Base-by-base conservation (phyloP, 1,140 invertebrate species). In the Proctacanthus coquilletti region DNA sequence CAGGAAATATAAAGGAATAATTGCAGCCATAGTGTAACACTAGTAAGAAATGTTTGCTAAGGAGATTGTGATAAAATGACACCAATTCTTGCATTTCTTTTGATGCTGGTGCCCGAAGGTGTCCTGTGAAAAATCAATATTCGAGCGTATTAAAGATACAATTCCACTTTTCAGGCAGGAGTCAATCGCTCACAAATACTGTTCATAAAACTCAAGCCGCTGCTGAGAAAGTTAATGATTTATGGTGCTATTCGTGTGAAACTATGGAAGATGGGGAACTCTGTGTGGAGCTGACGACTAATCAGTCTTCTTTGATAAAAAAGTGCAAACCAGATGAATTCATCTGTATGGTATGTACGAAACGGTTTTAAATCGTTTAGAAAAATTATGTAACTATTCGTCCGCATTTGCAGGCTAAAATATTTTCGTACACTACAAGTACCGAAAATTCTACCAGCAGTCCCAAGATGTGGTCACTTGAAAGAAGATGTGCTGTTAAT, bases 211-310 rank as follows among this genome's bases (percentile, higher is more conserved):
- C 83, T 0, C 73, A 76, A 29, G 78, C 75, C 13, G 81, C 83
- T 11, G 71, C 71, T 9, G 69, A 79, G 53, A 72, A n/a, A 45
- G 70, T 71, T 36, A 80, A 81, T 54, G 75, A 83, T 47, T 58
- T 87, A 19, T 80, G 72, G 66, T 88, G 84, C 61, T 84, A 83
- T 56, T 69, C 70, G 34, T 88, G 84, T 52, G 72, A 80, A 40
- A 78, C 80, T 0, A 77, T 84, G 62, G 70, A 74, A 3, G 67
- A 75, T 18, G 75, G 74, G 13, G 74, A 78, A 21, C 65, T 62
- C 31, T 88, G 84, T 45, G 67, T 70, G 5, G 72, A 82, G 47
- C 50, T 68, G 1, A 66, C 65, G 11, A 80, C 55, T 27, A 43
- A 80, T 44, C 62, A 70, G 41, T 71, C 69, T 0, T 58, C 56